Conservation (phyloP, 2,888 invertebrate genomes). For the Tuta absoluta region DNA sequence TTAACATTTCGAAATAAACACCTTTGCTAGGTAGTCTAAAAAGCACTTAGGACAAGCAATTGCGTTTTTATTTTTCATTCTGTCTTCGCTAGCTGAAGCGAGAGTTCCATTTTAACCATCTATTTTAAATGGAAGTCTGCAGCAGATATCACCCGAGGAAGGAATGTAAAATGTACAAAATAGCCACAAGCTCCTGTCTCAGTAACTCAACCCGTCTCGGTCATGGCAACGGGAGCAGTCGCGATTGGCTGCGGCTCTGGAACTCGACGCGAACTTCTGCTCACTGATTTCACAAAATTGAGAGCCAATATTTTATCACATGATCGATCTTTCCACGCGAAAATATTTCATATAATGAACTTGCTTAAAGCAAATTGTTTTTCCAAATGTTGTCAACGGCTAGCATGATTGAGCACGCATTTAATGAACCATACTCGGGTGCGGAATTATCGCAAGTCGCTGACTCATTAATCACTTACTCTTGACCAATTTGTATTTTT, state of each 20-base stretch:
- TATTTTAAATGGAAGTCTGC: constrained; percentile 25
- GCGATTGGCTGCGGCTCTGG: constrained; percentile 48
- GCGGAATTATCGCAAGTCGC: constrained; percentile 15
- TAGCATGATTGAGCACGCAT: constrained; percentile 33
- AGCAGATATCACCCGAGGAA: constrained; percentile 19
- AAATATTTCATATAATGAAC: neutral
- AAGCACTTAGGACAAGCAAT: neutral
- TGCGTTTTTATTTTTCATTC: neutral
- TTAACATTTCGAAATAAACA: neutral
- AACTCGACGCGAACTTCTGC: constrained; percentile 36
- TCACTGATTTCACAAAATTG: neutral
- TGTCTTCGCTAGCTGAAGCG: neutral
- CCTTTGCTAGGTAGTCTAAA: neutral
- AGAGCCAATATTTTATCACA: neutral
- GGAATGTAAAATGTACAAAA: constrained; percentile 46
- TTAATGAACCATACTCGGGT: constrained; percentile 8
- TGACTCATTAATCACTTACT: constrained; percentile 18
- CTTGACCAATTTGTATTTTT: constrained; percentile 24
- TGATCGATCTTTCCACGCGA: neutral
- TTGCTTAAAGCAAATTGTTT: neutral
- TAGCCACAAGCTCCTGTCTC: constrained; percentile 41
- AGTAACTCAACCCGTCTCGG: constrained; percentile 53
- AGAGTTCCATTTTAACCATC: constrained; percentile 1
- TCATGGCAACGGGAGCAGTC: constrained; percentile 60
- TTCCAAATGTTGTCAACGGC: neutral